Percentiles rank a stretch among this genome's conserved stretches.
phyloP scores from a whole-genome alignment of 1,140 invertebrate species.

The Micrasema longulum region DNA sequence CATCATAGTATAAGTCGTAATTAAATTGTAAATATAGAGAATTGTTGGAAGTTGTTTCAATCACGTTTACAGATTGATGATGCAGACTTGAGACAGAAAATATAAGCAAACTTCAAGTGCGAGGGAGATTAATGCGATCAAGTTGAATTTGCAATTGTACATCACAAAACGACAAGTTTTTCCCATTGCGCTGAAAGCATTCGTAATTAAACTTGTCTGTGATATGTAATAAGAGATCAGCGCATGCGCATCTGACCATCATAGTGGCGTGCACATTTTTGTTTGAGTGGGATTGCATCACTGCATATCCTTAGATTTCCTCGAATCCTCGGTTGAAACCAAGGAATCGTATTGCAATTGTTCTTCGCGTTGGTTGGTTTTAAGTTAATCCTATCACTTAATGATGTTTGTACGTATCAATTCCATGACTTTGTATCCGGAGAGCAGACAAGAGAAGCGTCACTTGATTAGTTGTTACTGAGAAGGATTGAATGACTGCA shows the following conservation, averaged over 20 bases:
- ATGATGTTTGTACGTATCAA: too few relatives aligned
- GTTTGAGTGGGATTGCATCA: conserved; percentile 22
- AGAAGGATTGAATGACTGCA: too few relatives aligned
- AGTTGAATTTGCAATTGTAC: conserved; percentile 21
- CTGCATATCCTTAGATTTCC: too few relatives aligned
- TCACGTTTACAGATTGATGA: conserved; percentile 17
- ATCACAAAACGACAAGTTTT: conserved; percentile 18
- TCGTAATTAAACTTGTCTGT: conserved; percentile 45
- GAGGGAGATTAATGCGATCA: neutral
- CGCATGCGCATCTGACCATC: conserved; percentile 21
- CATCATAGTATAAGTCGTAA: neutral
- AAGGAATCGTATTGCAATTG: too few relatives aligned
- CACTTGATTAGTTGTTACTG: too few relatives aligned
- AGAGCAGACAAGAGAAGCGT: too few relatives aligned
- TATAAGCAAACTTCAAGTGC: conserved; percentile 2
- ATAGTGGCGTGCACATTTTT: conserved; percentile 35
- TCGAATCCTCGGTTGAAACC: too few relatives aligned
- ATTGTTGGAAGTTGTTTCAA: conserved; percentile 4
- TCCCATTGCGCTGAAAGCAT: conserved; percentile 39
- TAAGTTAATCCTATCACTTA: too few relatives aligned
- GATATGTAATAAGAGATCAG: conserved; percentile 39
- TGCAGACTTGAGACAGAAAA: neutral
- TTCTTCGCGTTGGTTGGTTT: too few relatives aligned
- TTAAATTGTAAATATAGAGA: conserved; percentile 6
- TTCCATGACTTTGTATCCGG: too few relatives aligned